phyloP scores from a whole-genome alignment of 1,140 invertebrate species.

The Aplysia californica region DNA sequence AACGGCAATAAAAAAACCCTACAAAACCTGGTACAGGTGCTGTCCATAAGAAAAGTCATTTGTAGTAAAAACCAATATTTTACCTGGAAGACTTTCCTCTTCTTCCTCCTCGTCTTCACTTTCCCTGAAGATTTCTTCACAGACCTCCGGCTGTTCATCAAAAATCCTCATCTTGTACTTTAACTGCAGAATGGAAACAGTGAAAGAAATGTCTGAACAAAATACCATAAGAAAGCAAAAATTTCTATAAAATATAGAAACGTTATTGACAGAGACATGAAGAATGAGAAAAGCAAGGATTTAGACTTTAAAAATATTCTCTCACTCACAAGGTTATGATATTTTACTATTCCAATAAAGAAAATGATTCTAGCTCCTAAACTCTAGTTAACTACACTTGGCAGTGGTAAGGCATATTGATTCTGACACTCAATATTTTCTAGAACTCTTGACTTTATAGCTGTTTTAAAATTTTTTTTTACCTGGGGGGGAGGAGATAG shows the following conservation, averaged over 20 bases:
- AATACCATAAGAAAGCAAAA: background rate
- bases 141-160: conserved; percentile 42
- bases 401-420: too few relatives aligned
- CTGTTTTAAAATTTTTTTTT: too few relatives aligned
- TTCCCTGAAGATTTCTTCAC: conserved; percentile 40
- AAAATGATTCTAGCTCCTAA: too few relatives aligned
- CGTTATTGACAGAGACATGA: background rate
- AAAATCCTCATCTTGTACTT: conserved; percentile 45
- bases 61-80: background rate
- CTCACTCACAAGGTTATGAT: background rate
- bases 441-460: too few relatives aligned
- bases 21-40: background rate
- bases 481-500: too few relatives aligned
- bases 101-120: conserved; percentile 36
- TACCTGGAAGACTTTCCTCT: conserved; percentile 49
- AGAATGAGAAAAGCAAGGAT: background rate
- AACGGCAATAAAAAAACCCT: background rate
- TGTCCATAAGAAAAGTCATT: background rate
- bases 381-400: too few relatives aligned
- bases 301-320: background rate
- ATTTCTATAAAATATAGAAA: background rate
- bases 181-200: conserved; percentile 31
- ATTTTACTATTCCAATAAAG: too few relatives aligned
- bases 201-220: background rate
- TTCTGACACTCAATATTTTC: too few relatives aligned